Conservation (phyloP, 2,113 vertebrate genomes). For the Dicerorhinus sumatrensis region DNA sequence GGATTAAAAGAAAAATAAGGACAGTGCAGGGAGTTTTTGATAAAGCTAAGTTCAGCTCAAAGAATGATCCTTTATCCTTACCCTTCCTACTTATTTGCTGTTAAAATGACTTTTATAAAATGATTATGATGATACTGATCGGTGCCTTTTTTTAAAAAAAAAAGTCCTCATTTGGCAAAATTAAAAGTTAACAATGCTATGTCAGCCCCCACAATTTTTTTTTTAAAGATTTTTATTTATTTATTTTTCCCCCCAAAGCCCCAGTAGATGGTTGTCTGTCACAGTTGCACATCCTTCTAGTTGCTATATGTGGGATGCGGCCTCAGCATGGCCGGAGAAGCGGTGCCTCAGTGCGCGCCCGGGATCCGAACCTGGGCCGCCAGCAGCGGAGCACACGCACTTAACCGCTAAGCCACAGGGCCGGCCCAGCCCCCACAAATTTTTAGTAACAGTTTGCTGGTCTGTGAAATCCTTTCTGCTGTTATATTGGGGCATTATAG, state of each 20-base stretch:
- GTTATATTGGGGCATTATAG: not conserved
- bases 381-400: no score
- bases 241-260: no score
- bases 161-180: not conserved
- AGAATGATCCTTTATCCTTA: conserved; percentile 26
- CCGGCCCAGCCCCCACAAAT: not conserved
- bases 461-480: conserved; percentile 26
- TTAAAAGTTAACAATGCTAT: not conserved
- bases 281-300: no score
- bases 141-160: not conserved
- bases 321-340: no score
- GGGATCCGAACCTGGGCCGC: no score
- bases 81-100: not conserved
- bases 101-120: conserved; percentile 37
- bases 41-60: conserved; percentile 45
- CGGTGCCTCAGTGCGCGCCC: no score
- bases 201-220: not conserved
- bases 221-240: no score
- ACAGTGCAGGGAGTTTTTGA: not conserved
- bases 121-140: not conserved
- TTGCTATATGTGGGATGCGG: no score
- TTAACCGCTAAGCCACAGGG: no score
- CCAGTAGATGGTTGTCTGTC: no score
- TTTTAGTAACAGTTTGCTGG: not conserved
- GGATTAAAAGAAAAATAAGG: conserved; percentile 35